Evolutionary conservation across 2,113 vertebrate genomes (phyloP).

Genomic region (Syngnathoides biaculeatus): DNA sequence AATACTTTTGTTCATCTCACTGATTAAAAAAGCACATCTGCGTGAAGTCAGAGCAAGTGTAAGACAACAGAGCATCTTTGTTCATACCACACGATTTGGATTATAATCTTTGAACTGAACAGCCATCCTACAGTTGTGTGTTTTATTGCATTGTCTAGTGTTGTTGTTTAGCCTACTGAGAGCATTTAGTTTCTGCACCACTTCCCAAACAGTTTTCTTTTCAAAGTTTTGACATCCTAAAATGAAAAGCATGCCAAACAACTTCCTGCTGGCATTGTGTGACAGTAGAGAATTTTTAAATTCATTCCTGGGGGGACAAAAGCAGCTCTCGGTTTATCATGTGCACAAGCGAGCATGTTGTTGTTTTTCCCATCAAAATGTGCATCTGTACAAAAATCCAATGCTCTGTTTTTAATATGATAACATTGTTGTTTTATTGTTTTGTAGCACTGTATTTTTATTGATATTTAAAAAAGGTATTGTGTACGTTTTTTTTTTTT

Average conservation of each 20-base stretch:
- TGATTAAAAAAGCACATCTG: too few species aligned
- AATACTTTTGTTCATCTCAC: too few species aligned
- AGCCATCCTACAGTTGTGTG: too few species aligned
- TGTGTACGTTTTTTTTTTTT: neutral
- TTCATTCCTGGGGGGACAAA: neutral
- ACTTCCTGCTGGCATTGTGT: neutral
- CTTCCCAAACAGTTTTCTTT: slow-evolving; percentile 3
- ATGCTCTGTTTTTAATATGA: neutral
- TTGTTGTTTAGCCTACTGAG: slow-evolving; percentile 11
- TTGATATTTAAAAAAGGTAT: neutral
- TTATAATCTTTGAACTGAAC: too few species aligned
- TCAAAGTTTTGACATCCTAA: neutral
- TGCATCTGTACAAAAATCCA: neutral
- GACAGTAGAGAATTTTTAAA: neutral
- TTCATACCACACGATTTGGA: too few species aligned
- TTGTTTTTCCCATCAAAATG: neutral
- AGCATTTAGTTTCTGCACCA: slow-evolving; percentile 17
- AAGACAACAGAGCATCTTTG: too few species aligned
- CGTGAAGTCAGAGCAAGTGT: too few species aligned
- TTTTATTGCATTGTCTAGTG: too few species aligned
- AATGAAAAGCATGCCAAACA: neutral
- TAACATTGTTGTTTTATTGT: neutral
- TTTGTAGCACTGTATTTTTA: too few species aligned
- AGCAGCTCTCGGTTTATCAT: neutral
- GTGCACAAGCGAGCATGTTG: neutral